Base-by-base conservation (phyloP, 2,113 vertebrate genomes). In the Eublepharis macularius region DNA sequence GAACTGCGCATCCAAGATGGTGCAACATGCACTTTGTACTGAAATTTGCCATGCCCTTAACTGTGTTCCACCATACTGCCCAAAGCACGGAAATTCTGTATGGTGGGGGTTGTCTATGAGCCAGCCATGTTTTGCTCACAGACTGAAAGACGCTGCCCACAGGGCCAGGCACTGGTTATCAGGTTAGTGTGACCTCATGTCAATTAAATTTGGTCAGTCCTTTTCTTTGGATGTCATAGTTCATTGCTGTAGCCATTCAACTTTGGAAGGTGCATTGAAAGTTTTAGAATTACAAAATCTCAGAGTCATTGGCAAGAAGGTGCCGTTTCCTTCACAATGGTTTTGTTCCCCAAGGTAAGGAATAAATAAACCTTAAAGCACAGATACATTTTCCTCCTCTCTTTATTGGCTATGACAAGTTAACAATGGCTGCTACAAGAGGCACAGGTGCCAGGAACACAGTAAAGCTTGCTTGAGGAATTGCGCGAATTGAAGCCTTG, bases 321-420 rank as follows among this genome's bases (percentile, higher is more conserved):
- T 63, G 51, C 34, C 3, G 51, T 43, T 41, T 57, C 39, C 36
- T 63, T 24, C 36, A 63, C 4, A 2, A 21, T 6, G 24, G 2
- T 51, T 17, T 68, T 41, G 29, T 57, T 76, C 26, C 54, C 54
- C 6, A 9, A 26, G n/a, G 34, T 2, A 66, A 5, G n/a, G 41
- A 43, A 63, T 63, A 86, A 80, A 74, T 5, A 80, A 73, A 73
- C 45, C n/a, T 13, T 49, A 32, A n/a, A 29, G n/a, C 77, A 72
- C 2, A 2, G 7, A 39, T 54, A 74, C 69, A 19, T 80, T 80
- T 80, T 80, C 66, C 41, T 80, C 54, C 57, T 77, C 17, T 39
- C 11, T 85, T 86, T 87, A 87, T 87, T 87, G 39, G 68, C 75
- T 79, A 78, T 43, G 63, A 78, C n/a, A 49, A 57, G 36, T 78